phyloP scores from a whole-genome alignment of 2,888 invertebrate species.

The Apodemia mormo region DNA sequence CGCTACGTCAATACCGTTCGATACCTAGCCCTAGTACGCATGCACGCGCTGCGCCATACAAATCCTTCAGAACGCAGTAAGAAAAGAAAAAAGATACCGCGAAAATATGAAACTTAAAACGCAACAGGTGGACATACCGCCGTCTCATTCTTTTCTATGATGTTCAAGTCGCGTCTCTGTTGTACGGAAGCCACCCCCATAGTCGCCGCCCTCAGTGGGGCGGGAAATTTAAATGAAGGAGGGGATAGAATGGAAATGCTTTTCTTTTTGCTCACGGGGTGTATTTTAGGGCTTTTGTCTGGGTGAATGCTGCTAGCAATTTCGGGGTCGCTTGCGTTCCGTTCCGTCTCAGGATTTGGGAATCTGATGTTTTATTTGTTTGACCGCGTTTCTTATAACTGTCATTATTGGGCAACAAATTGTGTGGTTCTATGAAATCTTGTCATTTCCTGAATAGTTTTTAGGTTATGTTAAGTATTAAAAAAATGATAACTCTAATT shows the following conservation, averaged over 20 bases:
- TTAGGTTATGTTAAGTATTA: too few species aligned
- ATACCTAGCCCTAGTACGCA: slow-evolving; percentile 71
- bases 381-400: slow-evolving; percentile 40
- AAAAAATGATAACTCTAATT: too few species aligned
- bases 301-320: slow-evolving; percentile 80
- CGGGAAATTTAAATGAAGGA: slow-evolving; percentile 76
- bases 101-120: slow-evolving; percentile 72
- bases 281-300: slow-evolving; percentile 78
- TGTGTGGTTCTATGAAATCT: neutral
- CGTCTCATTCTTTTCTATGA: slow-evolving; percentile 79
- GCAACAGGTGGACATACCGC: slow-evolving; percentile 78
- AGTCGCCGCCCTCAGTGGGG: slow-evolving; percentile 75
- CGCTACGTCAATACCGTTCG: slow-evolving; percentile 59
- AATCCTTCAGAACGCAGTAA: slow-evolving; percentile 66
- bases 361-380: slow-evolving; percentile 60
- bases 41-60: slow-evolving; percentile 67
- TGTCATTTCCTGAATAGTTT: neutral
- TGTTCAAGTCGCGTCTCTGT: slow-evolving; percentile 71
- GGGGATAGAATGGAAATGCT: slow-evolving; percentile 75
- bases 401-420: slow-evolving; percentile 24
- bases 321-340: slow-evolving; percentile 77
- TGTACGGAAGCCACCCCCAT: slow-evolving; percentile 77
- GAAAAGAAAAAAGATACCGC: slow-evolving; percentile 74
- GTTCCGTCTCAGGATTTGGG: slow-evolving; percentile 65
- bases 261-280: slow-evolving; percentile 79